A percentile compares a stretch with the other conserved stretches of the same genome.
phyloP scores from a whole-genome alignment of 2,888 invertebrate genomes.

The Cryptocheilus praepositus region DNA sequence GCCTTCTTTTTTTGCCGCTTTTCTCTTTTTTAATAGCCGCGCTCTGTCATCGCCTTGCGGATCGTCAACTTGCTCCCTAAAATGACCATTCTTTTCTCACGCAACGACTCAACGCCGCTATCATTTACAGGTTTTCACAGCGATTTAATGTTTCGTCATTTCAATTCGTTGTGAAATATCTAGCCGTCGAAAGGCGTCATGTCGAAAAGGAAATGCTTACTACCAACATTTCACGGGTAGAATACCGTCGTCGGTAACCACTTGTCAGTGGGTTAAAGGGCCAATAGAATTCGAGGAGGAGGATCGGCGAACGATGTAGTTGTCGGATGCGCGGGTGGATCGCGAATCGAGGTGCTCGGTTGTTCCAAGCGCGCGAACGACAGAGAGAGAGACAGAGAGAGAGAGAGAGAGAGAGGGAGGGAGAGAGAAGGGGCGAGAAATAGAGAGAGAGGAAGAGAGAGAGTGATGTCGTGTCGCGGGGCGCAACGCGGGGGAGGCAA shows the following conservation, averaged over 20 bases:
- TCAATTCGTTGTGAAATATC: no score
- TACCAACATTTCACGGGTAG: neutral
- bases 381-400: slow-evolving; percentile 11
- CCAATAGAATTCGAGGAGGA: slow-evolving; percentile 8
- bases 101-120: no score
- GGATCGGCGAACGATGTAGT: slow-evolving; percentile 1
- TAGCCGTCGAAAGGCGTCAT: no score
- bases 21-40: slow-evolving; percentile 51
- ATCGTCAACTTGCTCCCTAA: slow-evolving; percentile 1
- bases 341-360: slow-evolving; percentile 5
- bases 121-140: no score
- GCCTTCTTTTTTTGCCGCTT: slow-evolving; percentile 43
- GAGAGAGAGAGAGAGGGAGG: slow-evolving; percentile 11
- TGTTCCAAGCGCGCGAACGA: neutral
- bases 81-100: no score
- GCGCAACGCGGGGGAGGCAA: slow-evolving; percentile 64
- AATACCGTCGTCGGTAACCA: neutral
- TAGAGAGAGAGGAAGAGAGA: slow-evolving; percentile 38
- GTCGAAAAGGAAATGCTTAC: no score
- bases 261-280: slow-evolving; percentile 18
- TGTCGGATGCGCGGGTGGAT: slow-evolving; percentile 1
- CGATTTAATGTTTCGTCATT: no score
- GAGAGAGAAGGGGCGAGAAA: slow-evolving; percentile 22
- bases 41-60: slow-evolving; percentile 40
- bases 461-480: slow-evolving; percentile 48